phyloP scores from a whole-genome alignment of 2,888 invertebrate species.

The Pasiphila rectangulata region DNA sequence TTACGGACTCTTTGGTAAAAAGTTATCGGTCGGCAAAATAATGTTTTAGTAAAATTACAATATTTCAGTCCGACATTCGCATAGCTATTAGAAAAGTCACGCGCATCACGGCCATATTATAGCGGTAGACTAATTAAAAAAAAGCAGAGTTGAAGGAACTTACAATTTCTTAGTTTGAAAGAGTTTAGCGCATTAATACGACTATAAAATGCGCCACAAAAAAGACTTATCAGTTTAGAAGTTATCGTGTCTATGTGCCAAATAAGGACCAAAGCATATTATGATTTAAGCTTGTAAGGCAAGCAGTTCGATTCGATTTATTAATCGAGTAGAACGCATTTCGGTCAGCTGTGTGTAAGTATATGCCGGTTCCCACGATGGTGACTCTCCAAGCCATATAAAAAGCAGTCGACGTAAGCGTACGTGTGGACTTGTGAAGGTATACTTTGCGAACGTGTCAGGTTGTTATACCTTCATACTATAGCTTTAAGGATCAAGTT shows the following conservation, averaged over 20 bases:
- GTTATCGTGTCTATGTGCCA: not conserved
- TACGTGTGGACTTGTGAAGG: constrained; percentile 76
- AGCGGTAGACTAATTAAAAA: too few species aligned
- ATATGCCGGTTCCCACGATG: constrained; percentile 79
- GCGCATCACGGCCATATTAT: too few species aligned
- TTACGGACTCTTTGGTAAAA: too few species aligned
- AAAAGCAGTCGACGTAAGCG: constrained; percentile 74
- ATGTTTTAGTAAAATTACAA: too few species aligned
- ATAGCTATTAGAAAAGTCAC: too few species aligned
- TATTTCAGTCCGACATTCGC: too few species aligned
- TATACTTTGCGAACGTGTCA: constrained; percentile 69
- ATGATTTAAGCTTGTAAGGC: constrained; percentile 63
- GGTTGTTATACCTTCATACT: constrained; percentile 35
- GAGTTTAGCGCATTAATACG: too few species aligned
- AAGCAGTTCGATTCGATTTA: constrained; percentile 63
- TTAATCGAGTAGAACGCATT: constrained; percentile 79
- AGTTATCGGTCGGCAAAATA: too few species aligned
- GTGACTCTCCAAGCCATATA: constrained; percentile 75
- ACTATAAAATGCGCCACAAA: too few species aligned
- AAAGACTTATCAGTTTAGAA: not conserved
- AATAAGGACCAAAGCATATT: constrained; percentile 31
- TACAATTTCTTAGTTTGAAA: too few species aligned
- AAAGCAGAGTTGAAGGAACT: too few species aligned
- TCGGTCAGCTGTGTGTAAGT: constrained; percentile 80
- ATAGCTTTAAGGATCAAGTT: constrained; percentile 43